Evolutionary conservation across 2,113 vertebrate species (phyloP).

Genomic region (Rhinoptilus africanus): DNA sequence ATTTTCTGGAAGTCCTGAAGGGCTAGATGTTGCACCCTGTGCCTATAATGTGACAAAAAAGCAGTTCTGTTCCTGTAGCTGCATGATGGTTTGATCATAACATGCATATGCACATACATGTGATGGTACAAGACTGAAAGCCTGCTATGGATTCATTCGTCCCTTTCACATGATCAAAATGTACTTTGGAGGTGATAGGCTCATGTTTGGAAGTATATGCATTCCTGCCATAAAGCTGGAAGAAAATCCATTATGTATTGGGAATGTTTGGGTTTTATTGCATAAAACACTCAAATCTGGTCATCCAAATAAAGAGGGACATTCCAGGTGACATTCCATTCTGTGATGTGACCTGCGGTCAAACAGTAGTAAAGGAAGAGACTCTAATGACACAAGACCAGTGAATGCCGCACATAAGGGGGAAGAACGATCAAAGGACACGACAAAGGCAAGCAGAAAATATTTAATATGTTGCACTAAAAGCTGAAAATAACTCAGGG

Average conservation of each 20-base stretch:
- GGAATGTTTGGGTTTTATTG: background rate
- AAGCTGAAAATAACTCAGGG: background rate
- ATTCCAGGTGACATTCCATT: background rate
- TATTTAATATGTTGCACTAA: background rate
- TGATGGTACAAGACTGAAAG: background rate
- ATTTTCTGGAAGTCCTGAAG: background rate
- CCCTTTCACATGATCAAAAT: background rate
- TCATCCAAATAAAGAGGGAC: background rate
- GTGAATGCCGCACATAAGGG: background rate
- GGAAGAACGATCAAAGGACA: background rate
- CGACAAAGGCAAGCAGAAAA: background rate
- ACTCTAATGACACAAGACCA: background rate
- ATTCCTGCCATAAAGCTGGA: background rate
- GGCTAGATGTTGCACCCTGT: background rate
- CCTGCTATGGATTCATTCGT: background rate
- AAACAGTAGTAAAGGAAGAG: background rate
- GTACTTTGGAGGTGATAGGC: background rate
- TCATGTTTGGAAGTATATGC: background rate
- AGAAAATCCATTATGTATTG: background rate
- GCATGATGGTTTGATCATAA: background rate
- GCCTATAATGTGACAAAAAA: background rate
- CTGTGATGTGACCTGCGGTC: background rate
- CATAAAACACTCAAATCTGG: background rate
- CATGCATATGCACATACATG: rapidly evolving
- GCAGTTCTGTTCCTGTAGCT: background rate